phyloP scores from a whole-genome alignment of 2,888 invertebrate genomes.

The Sussaba pulchella region DNA sequence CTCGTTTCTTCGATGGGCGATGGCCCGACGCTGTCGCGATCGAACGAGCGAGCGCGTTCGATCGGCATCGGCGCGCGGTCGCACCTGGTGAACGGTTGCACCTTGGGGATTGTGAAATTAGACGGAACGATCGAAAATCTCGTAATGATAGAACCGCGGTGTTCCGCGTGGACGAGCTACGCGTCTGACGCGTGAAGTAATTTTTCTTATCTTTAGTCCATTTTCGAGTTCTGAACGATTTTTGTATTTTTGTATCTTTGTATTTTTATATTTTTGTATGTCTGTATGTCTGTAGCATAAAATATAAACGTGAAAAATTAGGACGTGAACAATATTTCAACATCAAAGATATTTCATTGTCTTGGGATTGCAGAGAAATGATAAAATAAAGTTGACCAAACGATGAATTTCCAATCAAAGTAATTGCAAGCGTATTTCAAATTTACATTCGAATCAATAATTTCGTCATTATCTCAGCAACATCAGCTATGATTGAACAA shows the following conservation, averaged over 20 bases:
- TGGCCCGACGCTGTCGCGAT: slow-evolving; percentile 20
- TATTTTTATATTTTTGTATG: too few relatives aligned
- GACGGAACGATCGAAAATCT: slow-evolving; percentile 38
- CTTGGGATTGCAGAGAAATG: background rate
- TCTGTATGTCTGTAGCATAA: too few relatives aligned
- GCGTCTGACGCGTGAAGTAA: background rate
- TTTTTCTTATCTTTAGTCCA: background rate
- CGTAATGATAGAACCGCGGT: background rate
- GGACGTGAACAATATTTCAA: too few relatives aligned
- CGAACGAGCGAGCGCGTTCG: slow-evolving; percentile 41
- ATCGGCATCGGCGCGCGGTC: slow-evolving; percentile 42
- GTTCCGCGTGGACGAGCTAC: background rate
- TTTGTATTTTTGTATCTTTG: too few relatives aligned
- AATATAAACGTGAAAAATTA: too few relatives aligned
- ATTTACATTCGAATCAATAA: background rate
- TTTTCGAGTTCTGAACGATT: too few relatives aligned
- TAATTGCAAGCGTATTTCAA: too few relatives aligned
- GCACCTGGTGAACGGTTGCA: slow-evolving; percentile 4
- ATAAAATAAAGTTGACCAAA: too few relatives aligned
- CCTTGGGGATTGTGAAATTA: slow-evolving; percentile 50
- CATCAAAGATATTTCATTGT: too few relatives aligned
- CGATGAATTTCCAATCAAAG: too few relatives aligned
- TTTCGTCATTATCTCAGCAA: too few relatives aligned
- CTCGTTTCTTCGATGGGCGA: slow-evolving; percentile 39
- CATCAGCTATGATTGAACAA: too few relatives aligned